Conservation (phyloP, 2,888 invertebrate species). For the Heliothis peltigera region DNA sequence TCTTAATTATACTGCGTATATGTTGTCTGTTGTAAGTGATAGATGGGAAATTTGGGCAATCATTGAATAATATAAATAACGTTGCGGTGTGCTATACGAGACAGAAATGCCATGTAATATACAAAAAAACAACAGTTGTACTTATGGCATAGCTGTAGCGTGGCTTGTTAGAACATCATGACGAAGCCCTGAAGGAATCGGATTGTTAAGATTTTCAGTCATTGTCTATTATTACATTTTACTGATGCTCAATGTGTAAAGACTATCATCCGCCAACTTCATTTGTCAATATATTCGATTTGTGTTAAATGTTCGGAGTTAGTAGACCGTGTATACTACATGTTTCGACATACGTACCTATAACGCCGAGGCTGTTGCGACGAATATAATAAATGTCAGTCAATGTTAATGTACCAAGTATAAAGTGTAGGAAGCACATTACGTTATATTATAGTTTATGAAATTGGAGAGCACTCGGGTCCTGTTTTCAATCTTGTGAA, state of each 20-base stretch:
- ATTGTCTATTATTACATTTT: conserved; percentile 23
- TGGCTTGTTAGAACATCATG: conserved; percentile 26
- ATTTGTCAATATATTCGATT: conserved; percentile 63
- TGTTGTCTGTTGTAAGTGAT: conserved; percentile 22
- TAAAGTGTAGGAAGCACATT: conserved; percentile 69
- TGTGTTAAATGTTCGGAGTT: conserved; percentile 58
- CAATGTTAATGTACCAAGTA: conserved; percentile 69
- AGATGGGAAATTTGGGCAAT: conserved; percentile 32
- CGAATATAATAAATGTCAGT: conserved; percentile 71
- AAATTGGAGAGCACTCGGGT: conserved; percentile 74
- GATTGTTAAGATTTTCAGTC: conserved; percentile 29
- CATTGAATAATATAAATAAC: conserved; percentile 27
- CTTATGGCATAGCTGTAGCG: conserved; percentile 15
- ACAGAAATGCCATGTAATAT: too few relatives aligned
- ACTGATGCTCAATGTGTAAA: conserved; percentile 39
- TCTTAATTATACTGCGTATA: conserved; percentile 40
- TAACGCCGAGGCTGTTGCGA: conserved; percentile 79
- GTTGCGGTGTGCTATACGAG: conserved; percentile 18
- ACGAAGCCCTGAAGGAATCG: conserved; percentile 31
- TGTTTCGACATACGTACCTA: conserved; percentile 51
- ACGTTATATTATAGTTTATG: conserved; percentile 68
- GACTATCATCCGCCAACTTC: conserved; percentile 61
- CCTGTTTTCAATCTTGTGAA: conserved; percentile 67
- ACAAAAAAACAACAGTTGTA: too few relatives aligned
- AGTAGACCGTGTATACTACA: conserved; percentile 52